Percentiles rank a stretch among this genome's conserved stretches.
These are phyloP conservation scores for Perca fluviatilis DNA, from an alignment of 2,113 vertebrate genomes.

Conservation along the genomic window DNA sequence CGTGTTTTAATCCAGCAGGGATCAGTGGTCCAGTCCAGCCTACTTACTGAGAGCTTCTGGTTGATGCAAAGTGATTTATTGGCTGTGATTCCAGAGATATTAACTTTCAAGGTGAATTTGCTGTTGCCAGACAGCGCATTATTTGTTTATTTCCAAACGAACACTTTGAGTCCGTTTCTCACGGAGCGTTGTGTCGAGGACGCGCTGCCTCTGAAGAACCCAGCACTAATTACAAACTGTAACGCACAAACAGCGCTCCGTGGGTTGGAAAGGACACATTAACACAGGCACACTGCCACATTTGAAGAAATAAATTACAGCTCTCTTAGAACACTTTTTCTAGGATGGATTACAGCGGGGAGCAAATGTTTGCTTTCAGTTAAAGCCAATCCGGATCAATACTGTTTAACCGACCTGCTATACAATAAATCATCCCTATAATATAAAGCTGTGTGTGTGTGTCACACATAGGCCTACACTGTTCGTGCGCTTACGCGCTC, in stretches of 20 bases:
- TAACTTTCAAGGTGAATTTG: conserved; percentile 50
- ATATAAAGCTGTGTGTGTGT: not conserved
- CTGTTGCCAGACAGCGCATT: not conserved
- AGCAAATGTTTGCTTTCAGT: conserved; percentile 22
- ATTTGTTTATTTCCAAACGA: not conserved
- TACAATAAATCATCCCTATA: not conserved
- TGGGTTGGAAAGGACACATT: conserved; percentile 7
- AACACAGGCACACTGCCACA: conserved; percentile 5
- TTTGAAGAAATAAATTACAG: conserved; percentile 8
- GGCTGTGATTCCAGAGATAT: not conserved
- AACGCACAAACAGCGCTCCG: conserved; percentile 34
- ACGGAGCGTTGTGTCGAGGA: conserved; percentile 13
- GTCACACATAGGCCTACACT: not conserved
- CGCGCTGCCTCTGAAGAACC: conserved; percentile 19
- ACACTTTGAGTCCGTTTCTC: conserved; percentile 9
- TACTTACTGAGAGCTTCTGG: not conserved
- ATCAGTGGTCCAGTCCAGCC: not conserved
- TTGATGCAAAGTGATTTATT: conserved; percentile 34
- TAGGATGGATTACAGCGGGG: not conserved
- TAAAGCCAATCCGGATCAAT: conserved; percentile 34
- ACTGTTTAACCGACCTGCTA: not conserved
- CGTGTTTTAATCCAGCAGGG: not conserved
- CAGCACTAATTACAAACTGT: conserved; percentile 49
- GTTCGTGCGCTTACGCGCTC: not conserved
- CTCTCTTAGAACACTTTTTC: conserved; percentile 25